Conservation (phyloP, 2,888 invertebrate species). For the Acrocyrtus sp. region DNA sequence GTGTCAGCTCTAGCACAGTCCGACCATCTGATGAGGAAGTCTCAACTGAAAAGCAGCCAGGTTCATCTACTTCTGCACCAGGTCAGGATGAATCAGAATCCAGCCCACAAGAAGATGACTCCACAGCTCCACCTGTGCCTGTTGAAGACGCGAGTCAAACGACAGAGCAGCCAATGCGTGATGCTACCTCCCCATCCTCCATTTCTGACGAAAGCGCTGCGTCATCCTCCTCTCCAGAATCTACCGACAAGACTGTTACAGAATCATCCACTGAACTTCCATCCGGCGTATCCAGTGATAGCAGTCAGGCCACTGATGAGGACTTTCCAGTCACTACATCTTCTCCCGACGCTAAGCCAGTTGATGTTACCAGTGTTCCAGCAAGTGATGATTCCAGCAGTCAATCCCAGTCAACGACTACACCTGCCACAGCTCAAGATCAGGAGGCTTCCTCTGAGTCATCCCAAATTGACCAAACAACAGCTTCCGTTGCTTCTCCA, state of each 20-base stretch:
- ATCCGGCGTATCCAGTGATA: too few species aligned
- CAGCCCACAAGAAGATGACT: not conserved
- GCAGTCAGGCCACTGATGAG: too few species aligned
- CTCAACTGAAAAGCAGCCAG: too few species aligned
- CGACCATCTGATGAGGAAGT: too few species aligned
- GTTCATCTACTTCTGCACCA: conserved; percentile 1
- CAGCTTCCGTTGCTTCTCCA: not conserved
- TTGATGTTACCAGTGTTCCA: conserved; percentile 18
- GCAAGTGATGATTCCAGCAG: conserved; percentile 6
- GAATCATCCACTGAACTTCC: conserved; percentile 11
- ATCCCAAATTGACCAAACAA: not conserved
- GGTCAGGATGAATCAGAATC: too few species aligned
- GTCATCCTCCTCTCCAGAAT: too few species aligned
- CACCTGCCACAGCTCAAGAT: too few species aligned
- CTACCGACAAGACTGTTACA: not conserved
- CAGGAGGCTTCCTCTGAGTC: not conserved
- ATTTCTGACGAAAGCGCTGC: not conserved
- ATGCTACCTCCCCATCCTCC: not conserved
- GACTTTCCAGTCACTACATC: conserved; percentile 1
- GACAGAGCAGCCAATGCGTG: not conserved
- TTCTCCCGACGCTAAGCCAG: conserved; percentile 2
- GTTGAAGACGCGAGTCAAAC: not conserved
- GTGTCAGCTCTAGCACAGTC: too few species aligned
- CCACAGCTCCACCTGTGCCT: not conserved
- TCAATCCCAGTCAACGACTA: too few species aligned